Base-by-base conservation (phyloP, 2,888 invertebrate genomes). In the Melitaea athalia region DNA sequence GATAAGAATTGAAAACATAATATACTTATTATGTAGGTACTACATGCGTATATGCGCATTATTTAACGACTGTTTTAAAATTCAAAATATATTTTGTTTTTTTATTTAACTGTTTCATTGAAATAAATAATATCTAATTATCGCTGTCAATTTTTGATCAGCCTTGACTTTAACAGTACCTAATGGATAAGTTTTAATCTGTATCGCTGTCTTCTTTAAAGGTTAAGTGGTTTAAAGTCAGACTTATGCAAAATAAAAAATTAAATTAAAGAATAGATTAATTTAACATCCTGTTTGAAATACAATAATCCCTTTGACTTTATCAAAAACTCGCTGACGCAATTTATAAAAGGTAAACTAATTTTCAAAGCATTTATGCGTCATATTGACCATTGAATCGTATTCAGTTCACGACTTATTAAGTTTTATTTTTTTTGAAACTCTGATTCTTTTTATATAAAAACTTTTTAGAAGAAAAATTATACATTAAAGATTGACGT, bases 161-260 rank as follows among this genome's bases (percentile, higher is more conserved):
- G 31, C 53, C 53, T 55, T 55, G 33, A 55, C 33, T n/a, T 33
- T 33, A 33, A 8, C 5, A 33, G 6, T 31, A n/a, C n/a, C n/a
- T n/a, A 33, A 33, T 55, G 14, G 1, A 55, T 6, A 3, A 17
- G 8, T 50, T 33, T 55, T 14, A 33, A 55, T 31, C 53, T 31
- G 33, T 7, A 55, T 31, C 31, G 14, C 53, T 31, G 12, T 55
- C 53, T 33, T 55, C 14, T 14, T n/a, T 31, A 55, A 55, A 55
- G 14, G 53, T 55, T 33, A 55, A 55, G 53, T 55, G 33, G 53
- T 55, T 55, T 33, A 14, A 33, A 31, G 53, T 14, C n/a, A 55
- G 14, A 33, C 10, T 12, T 5, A 31, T 7, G 31, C 6, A 7
- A 12, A 24, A 5, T 31, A 17, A 24, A 52, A 24, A 33, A 7